Base-by-base conservation (phyloP, 2,888 invertebrate species). In the Ectemnius lituratus region DNA sequence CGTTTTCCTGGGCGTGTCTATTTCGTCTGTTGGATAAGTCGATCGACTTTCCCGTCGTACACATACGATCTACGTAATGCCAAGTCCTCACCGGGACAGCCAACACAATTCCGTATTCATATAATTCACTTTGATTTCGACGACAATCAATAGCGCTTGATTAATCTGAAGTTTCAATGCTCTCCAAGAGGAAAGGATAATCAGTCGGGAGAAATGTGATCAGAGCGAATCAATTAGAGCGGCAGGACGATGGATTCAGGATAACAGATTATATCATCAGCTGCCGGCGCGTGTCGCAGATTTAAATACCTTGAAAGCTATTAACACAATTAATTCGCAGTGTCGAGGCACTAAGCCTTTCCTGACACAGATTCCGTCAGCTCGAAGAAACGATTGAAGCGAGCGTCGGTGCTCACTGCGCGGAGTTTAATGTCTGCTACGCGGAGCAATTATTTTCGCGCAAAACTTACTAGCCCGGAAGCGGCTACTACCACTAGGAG, bases 1-100 rank as follows among this genome's bases (percentile, higher is more conserved):
- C 37, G 45, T 60, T 49, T 70, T 67, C 46, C 58, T 76, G 69
- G 69, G 62, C 59, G 62, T 69, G 62, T 20, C 68, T 52, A 37
- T 58, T 46, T 68, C 64, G 20, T 13, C 6, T 8, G 58, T 11
- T 49, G 59, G 49, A 56, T 47, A 52, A 63, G 27, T 14, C 52
- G 14, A 14, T n/a, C 56, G 14, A 67, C 64, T 70, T 67, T 57
- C 65, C 58, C 52, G 58, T 62, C 27, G 1, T 47, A 14, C 18
- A 16, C n/a, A 6, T 37, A 37, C 23, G 37, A 37, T 8, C 52
- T 16, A 52, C 52, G 52, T 52, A 52, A 52, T 13, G 52, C 52
- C 16, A 11, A 37, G 6, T 37, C 37, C 37, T 11, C 5, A 6
- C 16, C 52, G 52, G 52, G 1, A 5, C 14, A 16, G 52, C 16